Conservation (phyloP, 2,113 vertebrate species). For the Brienomyrus brachyistius region DNA sequence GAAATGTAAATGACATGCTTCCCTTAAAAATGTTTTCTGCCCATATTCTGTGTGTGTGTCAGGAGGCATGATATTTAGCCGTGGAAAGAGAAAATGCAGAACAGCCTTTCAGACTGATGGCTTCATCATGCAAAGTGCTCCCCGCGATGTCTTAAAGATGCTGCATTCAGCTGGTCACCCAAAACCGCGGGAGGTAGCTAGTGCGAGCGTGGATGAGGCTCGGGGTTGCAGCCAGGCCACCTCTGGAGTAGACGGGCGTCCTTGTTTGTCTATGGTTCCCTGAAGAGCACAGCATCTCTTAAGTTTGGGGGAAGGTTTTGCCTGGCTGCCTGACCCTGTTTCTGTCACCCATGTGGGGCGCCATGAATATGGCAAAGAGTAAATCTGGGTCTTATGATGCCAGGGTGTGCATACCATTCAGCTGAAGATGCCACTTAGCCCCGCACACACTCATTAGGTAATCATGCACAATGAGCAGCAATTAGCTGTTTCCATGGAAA, state of each 20-base stretch:
- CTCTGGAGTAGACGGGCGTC: not conserved
- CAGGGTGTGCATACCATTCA: not conserved
- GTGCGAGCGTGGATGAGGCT: not conserved
- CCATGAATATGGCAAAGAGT: not conserved
- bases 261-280: not conserved
- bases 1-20: not conserved
- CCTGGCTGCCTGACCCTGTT: not conserved
- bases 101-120: not conserved
- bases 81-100: not conserved
- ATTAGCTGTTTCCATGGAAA: conserved; percentile 11
- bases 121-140: not conserved
- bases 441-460: not conserved
- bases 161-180: not conserved
- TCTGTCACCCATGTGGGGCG: not conserved
- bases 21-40: not conserved
- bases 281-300: not conserved
- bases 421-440: not conserved
- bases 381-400: not conserved
- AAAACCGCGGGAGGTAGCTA: not conserved
- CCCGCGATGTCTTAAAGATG: not conserved
- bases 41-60: not conserved
- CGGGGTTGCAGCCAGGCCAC: not conserved
- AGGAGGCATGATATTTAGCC: not conserved
- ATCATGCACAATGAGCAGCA: conserved; percentile 5
- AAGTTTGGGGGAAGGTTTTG: not conserved